Evolutionary conservation across 1,140 invertebrate species (phyloP), one percentile per base, ranked within the genome.

Genomic region (Mya arenaria): DNA sequence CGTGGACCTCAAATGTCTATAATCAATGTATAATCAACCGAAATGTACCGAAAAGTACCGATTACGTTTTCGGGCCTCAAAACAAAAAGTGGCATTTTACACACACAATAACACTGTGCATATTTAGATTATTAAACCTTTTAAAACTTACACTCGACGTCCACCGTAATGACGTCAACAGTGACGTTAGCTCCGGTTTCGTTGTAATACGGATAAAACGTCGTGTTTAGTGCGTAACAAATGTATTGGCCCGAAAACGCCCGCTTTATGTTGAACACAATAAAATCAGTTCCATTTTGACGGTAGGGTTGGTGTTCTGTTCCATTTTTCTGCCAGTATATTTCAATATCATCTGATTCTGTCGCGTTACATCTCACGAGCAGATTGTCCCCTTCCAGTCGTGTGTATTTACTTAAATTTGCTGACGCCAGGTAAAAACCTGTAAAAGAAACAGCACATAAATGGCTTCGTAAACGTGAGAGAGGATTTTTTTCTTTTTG

Each of bases 61-160:
- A n/a, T n/a, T n/a, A n/a, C n/a, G n/a, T n/a, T n/a, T n/a, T n/a
- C n/a, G n/a, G n/a, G n/a, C n/a, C n/a, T n/a, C n/a, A n/a, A n/a
- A n/a, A n/a, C n/a, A n/a, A n/a, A n/a, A n/a, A n/a, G n/a, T n/a
- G n/a, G n/a, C n/a, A n/a, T n/a, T n/a, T n/a, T n/a, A n/a, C n/a
- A n/a, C n/a, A n/a, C n/a, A n/a, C n/a, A n/a, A n/a, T n/a, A n/a
- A n/a, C n/a, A n/a, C n/a, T n/a, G n/a, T n/a, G n/a, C n/a, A n/a
- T n/a, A n/a, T n/a, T n/a, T n/a, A n/a, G n/a, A n/a, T n/a, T n/a
- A n/a, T n/a, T n/a, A n/a, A n/a, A n/a, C n/a, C n/a, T n/a, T n/a
- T n/a, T n/a, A n/a, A 39, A 32, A 48, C 72, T 58, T 63, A 74
- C 72, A 74, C 25, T 62, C 52, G 25, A 74, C 72, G 19, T 74